Base-by-base conservation (phyloP, 2,888 invertebrate species). In the Slavum lentiscoides region DNA sequence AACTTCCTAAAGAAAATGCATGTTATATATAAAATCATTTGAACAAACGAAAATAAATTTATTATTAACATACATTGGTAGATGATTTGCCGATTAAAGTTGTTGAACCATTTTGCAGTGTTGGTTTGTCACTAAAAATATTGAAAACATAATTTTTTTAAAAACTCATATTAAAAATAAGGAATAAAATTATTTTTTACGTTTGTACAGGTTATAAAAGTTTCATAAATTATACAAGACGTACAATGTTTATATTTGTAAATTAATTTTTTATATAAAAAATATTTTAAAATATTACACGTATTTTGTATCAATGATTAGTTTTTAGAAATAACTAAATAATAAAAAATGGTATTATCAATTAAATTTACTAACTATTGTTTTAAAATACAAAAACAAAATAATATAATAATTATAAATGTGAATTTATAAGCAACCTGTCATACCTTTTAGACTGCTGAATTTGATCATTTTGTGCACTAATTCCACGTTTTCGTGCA, bases 401-500 rank as follows among this genome's bases (percentile, higher is more conserved):
- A 39, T 39, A 39, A 39, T 6, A 39, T 6, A 11, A 11, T 43
- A 43, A 9, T 43, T 9, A 9, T 43, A 4, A 43, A 43, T 43
- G 15, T 49, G 3, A 1, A 49, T 49, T 49, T 49, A 49, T 55
- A 19, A 55, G 19, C 19, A 17, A 4, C 55, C 17, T 55, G 37
- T 55, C 19, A 39, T 77, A 70, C 64, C 55, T 62, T 13, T 55
- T 30, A 3, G 70, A 8, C 21, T 19, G 8, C 23, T 43, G 72
- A 37, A 21, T n/a, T 39, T 72, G 9, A 53, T 64, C 59, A 59
- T 53, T 69, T 70, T 17, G 39, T 64, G n/a, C 0, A 66, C 19
- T 30, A 72, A 39, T n/a, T n/a, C 43, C 21, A 72, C 64, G 70
- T 58, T 80, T 80, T 30, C 80, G 30, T 2, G 64, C 80, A 15